Evolutionary conservation across 2,113 vertebrate species (phyloP).

Genomic region (Perca schrenkii): DNA sequence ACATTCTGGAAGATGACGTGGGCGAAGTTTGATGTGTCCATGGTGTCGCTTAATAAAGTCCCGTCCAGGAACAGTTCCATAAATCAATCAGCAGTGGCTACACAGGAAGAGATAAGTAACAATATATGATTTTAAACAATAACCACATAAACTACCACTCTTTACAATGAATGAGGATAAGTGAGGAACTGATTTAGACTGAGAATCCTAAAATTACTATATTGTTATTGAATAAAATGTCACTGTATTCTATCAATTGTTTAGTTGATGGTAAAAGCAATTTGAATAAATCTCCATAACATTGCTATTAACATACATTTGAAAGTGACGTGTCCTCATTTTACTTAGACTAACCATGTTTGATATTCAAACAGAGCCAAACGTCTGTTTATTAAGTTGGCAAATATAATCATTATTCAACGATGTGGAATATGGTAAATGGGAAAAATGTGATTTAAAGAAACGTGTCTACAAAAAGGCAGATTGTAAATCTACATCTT

Average conservation of each 20-base stretch:
- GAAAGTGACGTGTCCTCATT: neutral
- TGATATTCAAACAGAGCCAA: neutral
- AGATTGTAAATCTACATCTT: neutral
- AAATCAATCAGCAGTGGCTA: slow-evolving; percentile 75
- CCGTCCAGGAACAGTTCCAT: slow-evolving; percentile 92
- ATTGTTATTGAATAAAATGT: neutral
- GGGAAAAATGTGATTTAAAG: neutral
- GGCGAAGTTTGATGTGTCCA: slow-evolving; percentile 98
- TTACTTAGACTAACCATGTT: neutral
- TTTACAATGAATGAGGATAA: neutral
- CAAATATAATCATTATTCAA: neutral
- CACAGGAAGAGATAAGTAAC: slow-evolving; percentile 30
- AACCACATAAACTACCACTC: neutral
- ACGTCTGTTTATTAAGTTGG: neutral
- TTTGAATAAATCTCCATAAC: neutral
- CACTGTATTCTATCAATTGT: neutral
- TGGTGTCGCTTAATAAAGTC: slow-evolving; percentile 81
- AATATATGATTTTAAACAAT: neutral
- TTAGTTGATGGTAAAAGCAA: neutral
- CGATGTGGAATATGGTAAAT: no score
- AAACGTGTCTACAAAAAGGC: neutral
- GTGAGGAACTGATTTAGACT: neutral
- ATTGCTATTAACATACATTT: neutral
- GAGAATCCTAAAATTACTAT: slow-evolving; percentile 1
- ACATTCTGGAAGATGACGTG: slow-evolving; percentile 99